These are phyloP conservation scores for Ctenosaura bakeri DNA, from an alignment of 2,797 vertebrate genomes.

Conservation along the genomic window DNA sequence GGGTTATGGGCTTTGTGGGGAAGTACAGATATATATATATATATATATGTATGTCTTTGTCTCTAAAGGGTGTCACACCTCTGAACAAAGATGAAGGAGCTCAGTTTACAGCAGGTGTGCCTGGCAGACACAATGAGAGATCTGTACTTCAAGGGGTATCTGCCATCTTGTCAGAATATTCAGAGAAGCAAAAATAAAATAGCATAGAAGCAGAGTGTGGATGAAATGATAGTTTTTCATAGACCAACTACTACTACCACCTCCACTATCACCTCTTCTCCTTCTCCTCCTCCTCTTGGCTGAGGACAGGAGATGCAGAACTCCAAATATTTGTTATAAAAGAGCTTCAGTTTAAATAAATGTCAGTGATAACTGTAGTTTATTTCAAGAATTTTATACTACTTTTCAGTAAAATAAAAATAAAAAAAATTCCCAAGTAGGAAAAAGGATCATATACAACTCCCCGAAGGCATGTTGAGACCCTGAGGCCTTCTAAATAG, in stretches of 20 bases:
- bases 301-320: background rate
- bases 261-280: too few species aligned
- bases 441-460: too few species aligned
- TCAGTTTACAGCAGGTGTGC: conserved; percentile 4
- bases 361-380: background rate
- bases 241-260: too few species aligned
- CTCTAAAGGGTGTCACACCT: background rate
- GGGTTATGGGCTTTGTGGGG: too few species aligned
- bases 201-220: background rate
- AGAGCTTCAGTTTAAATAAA: background rate
- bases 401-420: background rate
- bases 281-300: too few species aligned
- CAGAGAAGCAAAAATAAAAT: conserved; percentile 9
- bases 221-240: background rate
- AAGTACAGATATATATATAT: background rate
- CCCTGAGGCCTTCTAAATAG: too few species aligned
- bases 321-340: background rate
- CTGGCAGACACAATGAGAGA: background rate
- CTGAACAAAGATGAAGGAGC: background rate
- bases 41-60: background rate
- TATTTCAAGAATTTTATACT: background rate
- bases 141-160: background rate
- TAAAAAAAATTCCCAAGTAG: background rate
- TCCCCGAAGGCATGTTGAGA: too few species aligned
- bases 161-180: conserved; percentile 4